Conservation (phyloP, 2,113 vertebrate genomes). For the Crotalus helleri region DNA sequence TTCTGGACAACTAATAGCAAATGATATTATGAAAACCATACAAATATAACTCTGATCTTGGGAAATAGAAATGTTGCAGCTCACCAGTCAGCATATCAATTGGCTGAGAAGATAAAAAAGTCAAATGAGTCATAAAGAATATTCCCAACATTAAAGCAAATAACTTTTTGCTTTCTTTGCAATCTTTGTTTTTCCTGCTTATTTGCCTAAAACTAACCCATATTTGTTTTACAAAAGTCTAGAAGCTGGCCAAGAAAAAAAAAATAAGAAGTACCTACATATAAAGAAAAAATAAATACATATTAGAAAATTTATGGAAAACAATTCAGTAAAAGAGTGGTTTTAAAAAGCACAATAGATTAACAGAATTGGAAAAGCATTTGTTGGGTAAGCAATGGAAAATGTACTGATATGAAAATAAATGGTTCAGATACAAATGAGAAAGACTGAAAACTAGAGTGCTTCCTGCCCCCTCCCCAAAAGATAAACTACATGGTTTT, state of each 20-base stretch:
- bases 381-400: background rate
- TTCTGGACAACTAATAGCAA: background rate
- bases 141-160: background rate
- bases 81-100: background rate
- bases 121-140: background rate
- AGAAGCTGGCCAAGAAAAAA: background rate
- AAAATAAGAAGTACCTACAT: background rate
- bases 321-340: background rate
- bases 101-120: background rate
- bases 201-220: background rate
- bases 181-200: background rate
- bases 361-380: background rate
- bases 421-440: background rate
- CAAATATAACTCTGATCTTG: background rate
- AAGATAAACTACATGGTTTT: background rate
- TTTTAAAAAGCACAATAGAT: background rate
- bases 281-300: background rate
- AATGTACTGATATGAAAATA: background rate
- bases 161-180: background rate
- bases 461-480: background rate
- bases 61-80: background rate
- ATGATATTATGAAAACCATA: background rate
- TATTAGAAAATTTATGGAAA: background rate
- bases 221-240: background rate
- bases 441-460: background rate